Evolutionary conservation across 1,140 invertebrate genomes (phyloP).

Genomic region (Aphaenogaster rudis): DNA sequence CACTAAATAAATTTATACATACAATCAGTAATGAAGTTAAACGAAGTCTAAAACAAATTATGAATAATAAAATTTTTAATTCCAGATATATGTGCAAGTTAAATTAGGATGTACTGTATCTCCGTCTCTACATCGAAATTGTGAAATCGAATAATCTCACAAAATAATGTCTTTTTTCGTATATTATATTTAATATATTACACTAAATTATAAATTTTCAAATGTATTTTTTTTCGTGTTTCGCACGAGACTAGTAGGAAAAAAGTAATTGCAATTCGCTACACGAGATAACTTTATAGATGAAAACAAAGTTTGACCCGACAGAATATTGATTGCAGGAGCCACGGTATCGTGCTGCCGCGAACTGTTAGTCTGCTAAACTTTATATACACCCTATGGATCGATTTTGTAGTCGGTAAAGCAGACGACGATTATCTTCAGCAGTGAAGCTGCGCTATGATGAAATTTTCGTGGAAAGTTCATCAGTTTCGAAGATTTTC

Average conservation of each 20-base stretch:
- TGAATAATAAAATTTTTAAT: neutral
- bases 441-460: neutral
- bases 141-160: neutral
- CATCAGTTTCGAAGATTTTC: slow-evolving; percentile 20
- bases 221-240: neutral
- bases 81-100: neutral
- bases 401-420: slow-evolving; percentile 55
- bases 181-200: neutral
- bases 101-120: neutral
- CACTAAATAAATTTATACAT: neutral
- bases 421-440: slow-evolving; percentile 39
- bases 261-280: neutral
- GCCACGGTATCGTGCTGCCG: slow-evolving; percentile 36
- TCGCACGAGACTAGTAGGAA: neutral
- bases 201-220: neutral
- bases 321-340: slow-evolving; percentile 45
- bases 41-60: neutral
- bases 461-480: slow-evolving; percentile 29
- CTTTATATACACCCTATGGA: neutral
- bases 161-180: neutral
- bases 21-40: neutral
- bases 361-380: slow-evolving; percentile 13
- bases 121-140: neutral
- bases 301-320: slow-evolving; percentile 46
- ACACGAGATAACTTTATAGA: slow-evolving; percentile 7